Base-by-base conservation (phyloP, 2,888 invertebrate genomes). In the Eutolmus rufibarbis region DNA sequence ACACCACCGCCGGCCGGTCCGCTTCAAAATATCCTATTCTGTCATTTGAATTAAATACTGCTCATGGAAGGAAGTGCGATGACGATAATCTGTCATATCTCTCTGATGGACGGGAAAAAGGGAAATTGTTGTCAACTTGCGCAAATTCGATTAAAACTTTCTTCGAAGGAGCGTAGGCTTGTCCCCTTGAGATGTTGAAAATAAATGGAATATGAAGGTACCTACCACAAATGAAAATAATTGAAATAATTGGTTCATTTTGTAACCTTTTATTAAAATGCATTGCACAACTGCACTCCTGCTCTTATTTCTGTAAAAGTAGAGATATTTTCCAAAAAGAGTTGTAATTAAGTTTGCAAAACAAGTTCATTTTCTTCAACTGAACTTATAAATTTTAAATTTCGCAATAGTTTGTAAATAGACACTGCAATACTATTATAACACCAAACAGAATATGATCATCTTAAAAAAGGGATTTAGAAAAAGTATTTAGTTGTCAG, bases 21-120 rank as follows among this genome's bases (percentile, higher is more conserved):
- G 16, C 31, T 19, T 7, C 31, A 9, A 51, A 81, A 56, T 81
- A 28, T 81, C 51, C 9, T 57, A 81, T 34, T 81, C 81, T 34
- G 57, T 56, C 34, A 81, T 81, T 81, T 81, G 81, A 51, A 81
- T 81, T 56, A 56, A 81, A 81, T 81, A 81, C 56, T 81, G 37
- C 31, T 81, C 81, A 34, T 23, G 8, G 81, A 56, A 81, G 81
- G 81, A 81, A 81, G 81, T 31, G 31, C 31, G 81, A 81, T 81
- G 81, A 43, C 81, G 81, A 81, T 81, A 81, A 81, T 81, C 81
- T 81, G 81, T 81, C 81, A 81, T 81, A 81, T 81, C 81, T 56
- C 7, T 56, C 56, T 81, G 81, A 81, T 56, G 57, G 56, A 81
- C 81, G 81, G n/a, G 16, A 56, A 56, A n/a, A 81, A 81, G 56